These are phyloP conservation scores for Pteronotus mesoamericanus DNA, from an alignment of 2,797 vertebrate genomes.

Conservation along the genomic window DNA sequence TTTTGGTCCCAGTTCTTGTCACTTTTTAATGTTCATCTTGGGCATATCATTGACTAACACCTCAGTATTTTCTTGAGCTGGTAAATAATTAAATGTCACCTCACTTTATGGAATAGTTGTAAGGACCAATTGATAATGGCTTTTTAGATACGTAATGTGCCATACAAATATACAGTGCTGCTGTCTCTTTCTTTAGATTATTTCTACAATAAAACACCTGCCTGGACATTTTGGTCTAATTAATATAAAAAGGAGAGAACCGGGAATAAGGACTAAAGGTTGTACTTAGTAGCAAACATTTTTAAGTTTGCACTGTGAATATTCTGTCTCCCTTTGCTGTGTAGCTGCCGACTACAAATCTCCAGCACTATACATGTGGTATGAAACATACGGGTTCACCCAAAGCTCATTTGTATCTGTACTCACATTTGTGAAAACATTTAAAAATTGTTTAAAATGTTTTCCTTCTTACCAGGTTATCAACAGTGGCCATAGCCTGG, in stretches of 20 bases:
- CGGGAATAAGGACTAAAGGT: neutral
- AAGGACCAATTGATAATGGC: neutral
- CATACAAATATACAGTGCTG: neutral
- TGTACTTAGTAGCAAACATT: neutral
- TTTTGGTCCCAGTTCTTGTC: neutral
- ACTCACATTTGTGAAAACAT: neutral
- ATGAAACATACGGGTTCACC: neutral
- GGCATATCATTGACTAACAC: neutral
- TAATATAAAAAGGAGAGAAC: neutral
- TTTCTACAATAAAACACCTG: neutral
- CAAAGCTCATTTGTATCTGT: neutral
- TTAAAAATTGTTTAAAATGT: conserved; percentile 18
- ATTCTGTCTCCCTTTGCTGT: neutral
- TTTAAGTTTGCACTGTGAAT: neutral
- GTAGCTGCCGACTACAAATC: neutral
- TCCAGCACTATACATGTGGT: neutral
- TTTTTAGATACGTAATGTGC: neutral
- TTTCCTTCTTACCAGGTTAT: conserved; percentile 85
- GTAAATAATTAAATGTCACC: neutral
- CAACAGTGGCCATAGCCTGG: conserved; percentile 90
- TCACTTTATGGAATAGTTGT: neutral
- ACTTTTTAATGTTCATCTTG: neutral
- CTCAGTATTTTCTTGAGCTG: neutral
- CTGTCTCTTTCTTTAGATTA: neutral
- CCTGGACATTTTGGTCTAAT: neutral